Evolutionary conservation across 2,797 vertebrate species (phyloP), one percentile per base, ranked within the genome.

Genomic region (Sebastiscus tertius): DNA sequence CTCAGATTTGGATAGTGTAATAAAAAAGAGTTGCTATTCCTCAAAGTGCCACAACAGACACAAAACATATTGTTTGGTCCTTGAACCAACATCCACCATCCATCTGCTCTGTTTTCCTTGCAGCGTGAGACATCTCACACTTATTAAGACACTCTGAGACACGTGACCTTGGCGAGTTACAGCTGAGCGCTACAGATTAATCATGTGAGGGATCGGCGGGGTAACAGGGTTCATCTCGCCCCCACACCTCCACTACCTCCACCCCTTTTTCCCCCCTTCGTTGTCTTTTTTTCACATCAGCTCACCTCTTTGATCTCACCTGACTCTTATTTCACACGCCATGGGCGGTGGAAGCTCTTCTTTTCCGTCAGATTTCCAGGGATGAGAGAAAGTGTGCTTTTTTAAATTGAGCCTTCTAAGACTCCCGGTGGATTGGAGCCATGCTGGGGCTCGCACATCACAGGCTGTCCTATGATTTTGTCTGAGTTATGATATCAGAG

Each of bases 241-340:
- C 7, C 24, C 61, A 72, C 52, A 29, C 29, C 27, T 69, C 66
- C 27, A 74, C 49, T n/a, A 54, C 20, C 49, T 9, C 49, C 49
- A 54, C 29, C 14, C 26, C 14, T 52, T 27, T 63, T 58, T 52
- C 6, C 18, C 18, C 27, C 8, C 27, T 75, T 52, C 78, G 5
- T 83, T 79, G 61, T 80, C 70, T 84, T 75, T 79, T 79, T 76
- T 89, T 87, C 82, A 54, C n/a, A n/a, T 54, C 60, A 33, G 39
- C 75, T 87, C 79, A 70, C 79, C 54, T 81, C 89, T 90, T 90
- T 84, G 81, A 94, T 94, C 87, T 87, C 42, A 78, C 73, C 83
- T 72, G 81, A 72, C 77, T 90, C 85, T 89, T 80, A 90, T 92
- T 94, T 93, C 87, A 91, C 91, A 93, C 79, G 54, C 88, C 78